Conservation (phyloP, 2,888 invertebrate species). For the Dryocosmus kuriphilus region DNA sequence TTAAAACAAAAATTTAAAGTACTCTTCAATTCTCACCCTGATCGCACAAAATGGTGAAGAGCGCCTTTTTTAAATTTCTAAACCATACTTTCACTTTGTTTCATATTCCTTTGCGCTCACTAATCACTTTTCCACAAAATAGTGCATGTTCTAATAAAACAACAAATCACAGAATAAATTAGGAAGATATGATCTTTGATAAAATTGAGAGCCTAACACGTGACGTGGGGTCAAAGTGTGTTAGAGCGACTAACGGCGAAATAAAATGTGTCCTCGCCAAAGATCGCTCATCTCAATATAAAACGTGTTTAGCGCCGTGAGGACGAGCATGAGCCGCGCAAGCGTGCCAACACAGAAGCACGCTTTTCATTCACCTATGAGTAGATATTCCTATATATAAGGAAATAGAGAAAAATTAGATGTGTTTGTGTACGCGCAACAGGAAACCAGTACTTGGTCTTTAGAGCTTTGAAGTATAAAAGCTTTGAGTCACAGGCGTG, state of each 20-base stretch:
- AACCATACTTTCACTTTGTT: neutral
- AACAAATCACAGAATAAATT: neutral
- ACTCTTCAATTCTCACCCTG: neutral
- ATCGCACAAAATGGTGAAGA: neutral
- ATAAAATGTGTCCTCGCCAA: slow-evolving; percentile 28
- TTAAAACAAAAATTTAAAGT: neutral
- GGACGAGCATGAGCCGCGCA: slow-evolving; percentile 12
- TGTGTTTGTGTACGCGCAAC: slow-evolving; percentile 21
- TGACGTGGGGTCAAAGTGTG: slow-evolving; percentile 5
- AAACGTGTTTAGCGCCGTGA: neutral
- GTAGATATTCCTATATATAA: neutral
- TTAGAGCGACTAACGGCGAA: slow-evolving; percentile 23
- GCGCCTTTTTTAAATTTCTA: neutral
- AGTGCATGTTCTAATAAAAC: neutral
- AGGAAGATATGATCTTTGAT: neutral
- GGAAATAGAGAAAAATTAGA: neutral
- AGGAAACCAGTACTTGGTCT: slow-evolving; percentile 23
- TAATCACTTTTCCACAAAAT: neutral
- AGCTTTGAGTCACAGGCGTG: neutral
- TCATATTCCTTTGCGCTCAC: neutral
- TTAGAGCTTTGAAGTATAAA: slow-evolving; percentile 20
- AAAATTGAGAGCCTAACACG: slow-evolving; percentile 15
- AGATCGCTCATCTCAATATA: slow-evolving; percentile 27
- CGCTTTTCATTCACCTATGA: slow-evolving; percentile 35
- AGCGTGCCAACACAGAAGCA: slow-evolving; percentile 33